A percentile compares a stretch with the other conserved stretches of the same genome.
phyloP scores from a whole-genome alignment of 2,888 invertebrate genomes.

The Parelbella ahira region DNA sequence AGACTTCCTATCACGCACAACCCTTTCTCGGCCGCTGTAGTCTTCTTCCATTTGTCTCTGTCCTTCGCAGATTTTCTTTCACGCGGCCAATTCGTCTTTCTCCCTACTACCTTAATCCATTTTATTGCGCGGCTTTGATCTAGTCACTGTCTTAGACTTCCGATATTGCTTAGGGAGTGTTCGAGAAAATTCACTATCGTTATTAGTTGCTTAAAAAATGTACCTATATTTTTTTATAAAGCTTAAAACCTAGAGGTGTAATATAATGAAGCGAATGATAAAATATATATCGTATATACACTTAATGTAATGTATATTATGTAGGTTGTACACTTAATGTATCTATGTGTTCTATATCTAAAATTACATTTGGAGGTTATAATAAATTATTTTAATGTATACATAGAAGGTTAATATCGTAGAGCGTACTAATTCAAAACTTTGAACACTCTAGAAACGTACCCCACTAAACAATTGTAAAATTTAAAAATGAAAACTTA shows the following conservation, averaged over 20 bases:
- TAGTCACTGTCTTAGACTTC: conserved; percentile 29
- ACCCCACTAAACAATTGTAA: conserved; percentile 9
- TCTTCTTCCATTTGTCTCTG: conserved; percentile 35
- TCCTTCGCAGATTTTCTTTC: conserved; percentile 34
- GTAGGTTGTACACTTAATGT: too few species aligned
- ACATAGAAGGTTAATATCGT: too few species aligned
- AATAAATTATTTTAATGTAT: too few species aligned
- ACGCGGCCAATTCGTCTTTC: conserved; percentile 32
- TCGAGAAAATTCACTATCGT: conserved; percentile 12
- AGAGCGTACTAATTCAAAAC: too few species aligned
- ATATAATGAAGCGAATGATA: too few species aligned
- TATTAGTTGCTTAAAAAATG: too few species aligned
- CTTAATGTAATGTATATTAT: too few species aligned
- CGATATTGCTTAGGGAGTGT: conserved; percentile 8
- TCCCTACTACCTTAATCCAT: conserved; percentile 30
- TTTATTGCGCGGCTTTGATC: conserved; percentile 31
- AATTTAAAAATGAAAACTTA: conserved; percentile 10
- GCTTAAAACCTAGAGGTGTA: too few species aligned
- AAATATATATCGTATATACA: too few species aligned
- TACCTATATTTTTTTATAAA: too few species aligned
- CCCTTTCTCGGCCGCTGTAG: conserved; percentile 29
- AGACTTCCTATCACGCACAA: conserved; percentile 31
- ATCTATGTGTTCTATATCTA: too few species aligned
- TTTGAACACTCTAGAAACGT: conserved; percentile 16
- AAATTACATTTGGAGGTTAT: too few species aligned